A percentile compares a stretch with the other conserved stretches of the same genome.
Conservation (phyloP, 2,797 vertebrate genomes). For the Hydrocynus forskahlii region DNA sequence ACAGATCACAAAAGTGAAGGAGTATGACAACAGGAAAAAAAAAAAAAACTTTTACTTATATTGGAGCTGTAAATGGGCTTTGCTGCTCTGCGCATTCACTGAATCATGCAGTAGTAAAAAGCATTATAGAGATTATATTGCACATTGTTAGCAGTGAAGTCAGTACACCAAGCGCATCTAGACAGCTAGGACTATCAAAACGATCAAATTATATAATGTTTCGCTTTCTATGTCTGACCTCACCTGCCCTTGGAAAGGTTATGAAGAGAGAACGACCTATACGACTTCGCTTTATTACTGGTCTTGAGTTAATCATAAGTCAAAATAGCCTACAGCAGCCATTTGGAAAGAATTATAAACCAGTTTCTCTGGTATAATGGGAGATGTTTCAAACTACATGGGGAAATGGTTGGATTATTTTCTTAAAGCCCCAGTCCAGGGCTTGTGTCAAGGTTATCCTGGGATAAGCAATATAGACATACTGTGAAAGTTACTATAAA, state of each 20-base stretch:
- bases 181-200: background rate
- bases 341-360: conserved; percentile 20
- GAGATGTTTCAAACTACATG: background rate
- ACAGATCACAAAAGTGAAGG: background rate
- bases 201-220: background rate
- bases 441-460: background rate
- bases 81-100: background rate
- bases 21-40: background rate
- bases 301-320: conserved; percentile 53
- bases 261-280: conserved; percentile 35
- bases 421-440: background rate
- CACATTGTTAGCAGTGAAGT: background rate
- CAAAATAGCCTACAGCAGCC: conserved; percentile 19
- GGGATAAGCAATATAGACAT: background rate
- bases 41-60: background rate
- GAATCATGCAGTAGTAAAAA: conserved; percentile 1
- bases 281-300: conserved; percentile 32
- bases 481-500: too few relatives aligned
- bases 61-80: background rate
- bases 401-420: background rate
- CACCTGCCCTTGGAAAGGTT: conserved; percentile 27
- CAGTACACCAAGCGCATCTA: background rate
- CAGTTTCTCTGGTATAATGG: background rate
- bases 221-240: background rate
- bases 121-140: background rate